Evolutionary conservation across 2,113 vertebrate species (phyloP).

Genomic region (Tychaedon coryphoeus): DNA sequence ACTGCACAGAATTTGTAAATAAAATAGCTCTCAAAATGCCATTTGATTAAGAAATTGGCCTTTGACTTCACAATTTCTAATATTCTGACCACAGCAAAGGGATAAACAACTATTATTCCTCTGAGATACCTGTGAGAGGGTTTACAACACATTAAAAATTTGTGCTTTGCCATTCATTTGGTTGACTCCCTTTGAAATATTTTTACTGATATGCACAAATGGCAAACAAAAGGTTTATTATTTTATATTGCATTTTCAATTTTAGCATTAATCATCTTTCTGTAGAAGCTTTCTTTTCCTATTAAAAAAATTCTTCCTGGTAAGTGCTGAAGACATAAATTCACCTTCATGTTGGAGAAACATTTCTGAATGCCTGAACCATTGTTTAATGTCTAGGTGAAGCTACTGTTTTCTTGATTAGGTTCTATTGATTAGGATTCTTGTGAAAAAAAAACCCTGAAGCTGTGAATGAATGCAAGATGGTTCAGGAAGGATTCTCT

Average conservation of each 20-base stretch:
- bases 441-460: neutral
- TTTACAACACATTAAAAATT: neutral
- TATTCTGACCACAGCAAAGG: slow-evolving; percentile 25
- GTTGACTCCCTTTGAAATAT: neutral
- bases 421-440: neutral
- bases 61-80: slow-evolving; percentile 55
- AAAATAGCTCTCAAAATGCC: slow-evolving; percentile 59
- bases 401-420: slow-evolving; percentile 13
- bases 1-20: slow-evolving; percentile 57
- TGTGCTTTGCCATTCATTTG: slow-evolving; percentile 37
- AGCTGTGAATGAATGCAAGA: neutral
- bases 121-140: neutral
- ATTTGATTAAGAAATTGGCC: slow-evolving; percentile 41
- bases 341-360: neutral
- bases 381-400: neutral
- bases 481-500: neutral
- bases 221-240: neutral
- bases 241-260: neutral
- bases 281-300: neutral
- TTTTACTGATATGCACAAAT: neutral
- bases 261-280: neutral
- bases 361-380: neutral
- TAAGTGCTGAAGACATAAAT: neutral
- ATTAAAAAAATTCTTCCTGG: slow-evolving; percentile 4
- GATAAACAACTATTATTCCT: slow-evolving; percentile 27